Evolutionary conservation across 1,140 invertebrate species (phyloP).

Genomic region (Lasioglossum baleicum): DNA sequence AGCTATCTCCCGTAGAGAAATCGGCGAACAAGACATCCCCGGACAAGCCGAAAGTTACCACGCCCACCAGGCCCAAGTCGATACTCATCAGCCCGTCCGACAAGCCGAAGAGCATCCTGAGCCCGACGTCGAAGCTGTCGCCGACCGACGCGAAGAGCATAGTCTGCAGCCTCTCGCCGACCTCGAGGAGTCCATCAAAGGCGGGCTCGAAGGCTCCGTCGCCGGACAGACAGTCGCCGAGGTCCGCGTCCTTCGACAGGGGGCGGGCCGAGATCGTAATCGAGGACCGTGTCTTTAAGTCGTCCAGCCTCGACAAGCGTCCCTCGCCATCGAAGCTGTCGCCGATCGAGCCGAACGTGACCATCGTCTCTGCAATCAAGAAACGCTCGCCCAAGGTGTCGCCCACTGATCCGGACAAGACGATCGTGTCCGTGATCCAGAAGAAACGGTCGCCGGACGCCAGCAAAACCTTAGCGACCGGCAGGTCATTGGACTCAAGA

Average conservation of each 20-base stretch:
- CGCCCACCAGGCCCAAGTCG: conserved; percentile 71
- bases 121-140: conserved; percentile 73
- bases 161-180: conserved; percentile 63
- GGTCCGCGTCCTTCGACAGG: conserved; percentile 71
- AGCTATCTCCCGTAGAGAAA: conserved; percentile 68
- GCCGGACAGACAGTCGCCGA: conserved; percentile 56
- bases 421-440: conserved; percentile 74
- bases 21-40: conserved; percentile 46
- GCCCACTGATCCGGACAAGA: conserved; percentile 70
- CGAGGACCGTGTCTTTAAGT: conserved; percentile 63
- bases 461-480: conserved; percentile 35
- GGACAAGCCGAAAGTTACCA: conserved; percentile 72
- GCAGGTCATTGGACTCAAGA: conserved; percentile 60
- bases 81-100: conserved; percentile 68
- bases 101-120: conserved; percentile 68
- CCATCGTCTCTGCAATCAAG: conserved; percentile 69
- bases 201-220: conserved; percentile 49
- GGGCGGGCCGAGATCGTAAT: conserved; percentile 60
- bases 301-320: conserved; percentile 72
- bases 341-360: conserved; percentile 70
- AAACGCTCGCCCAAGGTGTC: conserved; percentile 64
- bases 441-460: conserved; percentile 69
- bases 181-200: conserved; percentile 68
- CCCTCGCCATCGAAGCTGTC: conserved; percentile 64
- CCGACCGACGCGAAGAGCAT: conserved; percentile 64